Conservation (phyloP, 2,888 invertebrate species). For the Taenaris catops region DNA sequence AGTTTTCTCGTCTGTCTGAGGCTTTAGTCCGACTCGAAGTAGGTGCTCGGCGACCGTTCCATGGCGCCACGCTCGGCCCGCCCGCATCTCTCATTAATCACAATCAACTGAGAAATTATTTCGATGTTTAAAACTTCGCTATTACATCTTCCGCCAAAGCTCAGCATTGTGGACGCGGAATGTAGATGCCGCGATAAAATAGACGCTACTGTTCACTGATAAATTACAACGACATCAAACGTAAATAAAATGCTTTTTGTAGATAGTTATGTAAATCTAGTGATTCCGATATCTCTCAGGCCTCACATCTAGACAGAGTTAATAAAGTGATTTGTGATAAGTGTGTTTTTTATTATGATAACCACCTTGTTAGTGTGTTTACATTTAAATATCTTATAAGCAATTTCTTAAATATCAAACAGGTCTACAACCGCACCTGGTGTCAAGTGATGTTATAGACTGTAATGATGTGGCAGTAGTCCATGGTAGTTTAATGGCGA, state of each 20-base stretch:
- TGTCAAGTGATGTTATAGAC: too few relatives aligned
- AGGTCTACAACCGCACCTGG: too few relatives aligned
- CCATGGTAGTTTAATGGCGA: too few relatives aligned
- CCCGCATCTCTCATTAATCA: conserved; percentile 67
- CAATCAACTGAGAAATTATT: conserved; percentile 74
- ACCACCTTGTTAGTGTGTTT: too few relatives aligned
- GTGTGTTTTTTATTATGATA: not conserved
- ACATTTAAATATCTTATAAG: too few relatives aligned
- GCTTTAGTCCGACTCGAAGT: conserved; percentile 13
- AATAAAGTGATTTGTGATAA: not conserved
- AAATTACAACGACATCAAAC: not conserved
- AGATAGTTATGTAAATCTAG: conserved; percentile 1
- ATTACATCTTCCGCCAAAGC: conserved; percentile 50
- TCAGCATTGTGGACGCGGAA: conserved; percentile 22
- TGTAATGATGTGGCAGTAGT: too few relatives aligned
- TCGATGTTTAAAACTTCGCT: conserved; percentile 64
- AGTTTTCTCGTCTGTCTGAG: not conserved
- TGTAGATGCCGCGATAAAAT: conserved; percentile 20
- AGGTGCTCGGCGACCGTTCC: conserved; percentile 11
- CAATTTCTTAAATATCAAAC: too few relatives aligned
- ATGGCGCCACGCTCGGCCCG: conserved; percentile 30
- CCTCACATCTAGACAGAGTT: too few relatives aligned
- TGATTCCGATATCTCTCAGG: too few relatives aligned
- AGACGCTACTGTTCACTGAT: conserved; percentile 20
- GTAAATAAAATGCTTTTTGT: not conserved